These are phyloP conservation scores for Myiozetetes cayanensis DNA, from an alignment of 2,113 vertebrate genomes.

Conservation along the genomic window DNA sequence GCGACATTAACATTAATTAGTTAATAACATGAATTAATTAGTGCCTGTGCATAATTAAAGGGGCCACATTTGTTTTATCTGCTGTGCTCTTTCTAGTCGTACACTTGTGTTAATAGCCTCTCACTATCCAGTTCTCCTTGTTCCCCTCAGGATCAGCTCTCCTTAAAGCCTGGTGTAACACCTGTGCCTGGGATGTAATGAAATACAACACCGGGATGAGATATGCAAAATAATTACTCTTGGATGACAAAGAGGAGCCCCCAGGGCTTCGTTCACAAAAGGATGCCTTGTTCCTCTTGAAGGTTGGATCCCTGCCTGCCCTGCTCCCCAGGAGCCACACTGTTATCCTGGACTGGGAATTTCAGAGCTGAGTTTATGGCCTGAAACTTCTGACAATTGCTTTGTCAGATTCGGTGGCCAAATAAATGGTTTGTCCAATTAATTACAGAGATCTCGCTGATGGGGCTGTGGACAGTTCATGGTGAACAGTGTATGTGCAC, in stretches of 20 bases:
- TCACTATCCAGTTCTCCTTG: background rate
- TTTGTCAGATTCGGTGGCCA: background rate
- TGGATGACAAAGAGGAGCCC: background rate
- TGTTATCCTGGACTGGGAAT: background rate
- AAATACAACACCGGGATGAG: background rate
- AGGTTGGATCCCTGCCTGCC: background rate
- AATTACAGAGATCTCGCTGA: background rate
- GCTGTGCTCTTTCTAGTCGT: background rate
- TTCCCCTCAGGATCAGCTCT: background rate
- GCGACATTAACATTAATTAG: background rate
- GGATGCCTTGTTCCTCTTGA: background rate
- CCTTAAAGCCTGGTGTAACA: background rate
- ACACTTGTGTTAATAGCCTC: background rate
- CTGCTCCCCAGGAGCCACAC: background rate
- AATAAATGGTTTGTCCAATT: background rate
- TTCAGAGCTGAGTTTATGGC: background rate
- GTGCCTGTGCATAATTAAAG: background rate
- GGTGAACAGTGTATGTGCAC: background rate
- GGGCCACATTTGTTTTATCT: background rate
- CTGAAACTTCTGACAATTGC: background rate
- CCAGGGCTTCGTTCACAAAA: background rate
- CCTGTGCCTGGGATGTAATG: background rate
- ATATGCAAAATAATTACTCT: background rate
- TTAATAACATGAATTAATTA: conserved; percentile 21
- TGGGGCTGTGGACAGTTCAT: background rate